A percentile compares a stretch with the other conserved stretches of the same genome.
These are phyloP conservation scores for Reticulitermes lucifugus DNA, from an alignment of 2,888 invertebrate genomes.

Conservation along the genomic window DNA sequence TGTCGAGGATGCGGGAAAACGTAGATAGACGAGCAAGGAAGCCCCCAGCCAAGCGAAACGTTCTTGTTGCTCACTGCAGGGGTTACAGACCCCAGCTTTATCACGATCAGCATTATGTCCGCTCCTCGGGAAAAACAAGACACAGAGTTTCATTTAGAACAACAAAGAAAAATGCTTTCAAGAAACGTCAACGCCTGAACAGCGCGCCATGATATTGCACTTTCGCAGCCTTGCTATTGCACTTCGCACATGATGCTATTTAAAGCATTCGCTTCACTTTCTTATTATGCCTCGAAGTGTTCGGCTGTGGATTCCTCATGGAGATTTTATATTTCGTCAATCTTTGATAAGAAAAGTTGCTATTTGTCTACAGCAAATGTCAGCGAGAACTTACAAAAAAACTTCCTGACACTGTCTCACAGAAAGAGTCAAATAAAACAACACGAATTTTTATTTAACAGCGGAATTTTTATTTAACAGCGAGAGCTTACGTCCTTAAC, in stretches of 20 bases:
- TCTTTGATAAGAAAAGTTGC: too few species aligned
- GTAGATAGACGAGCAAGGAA: not conserved
- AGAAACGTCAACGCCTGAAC: constrained; percentile 8
- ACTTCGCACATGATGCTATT: not conserved
- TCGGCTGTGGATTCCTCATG: too few species aligned
- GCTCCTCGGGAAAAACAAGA: not conserved
- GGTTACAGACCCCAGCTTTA: not conserved
- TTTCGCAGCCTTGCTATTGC: not conserved
- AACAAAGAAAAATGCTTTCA: not conserved
- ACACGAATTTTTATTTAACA: too few species aligned
- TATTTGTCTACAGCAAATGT: too few species aligned
- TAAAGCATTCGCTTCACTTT: not conserved
- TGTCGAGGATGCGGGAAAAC: constrained; percentile 10
- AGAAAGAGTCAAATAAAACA: too few species aligned
- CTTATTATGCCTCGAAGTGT: not conserved
- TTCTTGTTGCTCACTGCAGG: not conserved
- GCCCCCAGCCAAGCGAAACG: constrained; percentile 1
- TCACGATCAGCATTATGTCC: not conserved
- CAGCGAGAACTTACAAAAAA: too few species aligned
- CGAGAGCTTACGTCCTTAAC: too few species aligned
- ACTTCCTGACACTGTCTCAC: too few species aligned
- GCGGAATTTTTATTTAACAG: too few species aligned
- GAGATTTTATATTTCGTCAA: too few species aligned
- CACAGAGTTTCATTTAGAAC: not conserved
- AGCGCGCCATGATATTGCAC: not conserved